Conservation (phyloP, 2,888 invertebrate species). For the Marasmarcha lunaedactyla region DNA sequence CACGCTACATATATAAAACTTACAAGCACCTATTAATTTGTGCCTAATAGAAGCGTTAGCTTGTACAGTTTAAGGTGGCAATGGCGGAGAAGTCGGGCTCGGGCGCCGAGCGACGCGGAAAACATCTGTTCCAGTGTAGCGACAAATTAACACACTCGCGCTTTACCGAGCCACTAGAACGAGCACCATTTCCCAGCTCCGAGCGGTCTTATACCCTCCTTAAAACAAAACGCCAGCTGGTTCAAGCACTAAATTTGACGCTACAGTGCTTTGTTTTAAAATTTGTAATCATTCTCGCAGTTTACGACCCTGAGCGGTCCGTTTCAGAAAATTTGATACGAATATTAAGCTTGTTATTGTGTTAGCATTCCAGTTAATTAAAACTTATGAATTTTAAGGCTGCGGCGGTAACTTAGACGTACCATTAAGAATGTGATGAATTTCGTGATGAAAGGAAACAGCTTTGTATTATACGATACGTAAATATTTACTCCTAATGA, state of each 20-base stretch:
- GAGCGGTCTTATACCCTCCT: conserved; percentile 57
- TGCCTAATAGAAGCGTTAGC: too few species aligned
- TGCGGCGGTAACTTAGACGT: conserved; percentile 49
- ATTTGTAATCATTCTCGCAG: conserved; percentile 69
- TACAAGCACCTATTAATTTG: too few species aligned
- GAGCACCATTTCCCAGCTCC: conserved; percentile 39
- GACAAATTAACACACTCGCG: conserved; percentile 58
- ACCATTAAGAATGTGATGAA: conserved; percentile 40
- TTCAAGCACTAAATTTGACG: conserved; percentile 58
- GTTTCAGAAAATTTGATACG: conserved; percentile 68
- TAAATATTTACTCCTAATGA: conserved; percentile 39
- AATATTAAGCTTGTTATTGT: conserved; percentile 66
- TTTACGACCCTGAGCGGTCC: conserved; percentile 65
- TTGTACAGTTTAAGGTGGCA: neutral
- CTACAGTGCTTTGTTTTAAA: conserved; percentile 66
- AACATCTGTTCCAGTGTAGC: conserved; percentile 59
- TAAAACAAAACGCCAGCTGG: conserved; percentile 55
- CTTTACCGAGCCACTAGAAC: conserved; percentile 50
- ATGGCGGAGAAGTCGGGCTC: conserved; percentile 17
- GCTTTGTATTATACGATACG: conserved; percentile 33
- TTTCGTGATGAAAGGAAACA: conserved; percentile 30
- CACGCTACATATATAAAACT: too few species aligned
- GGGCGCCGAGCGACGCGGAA: conserved; percentile 18
- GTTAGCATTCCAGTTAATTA: conserved; percentile 67
- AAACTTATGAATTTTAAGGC: conserved; percentile 68